A percentile compares a stretch with the other conserved stretches of the same genome.
These are phyloP conservation scores for Sylvicola cinctus DNA, from an alignment of 2,888 invertebrate genomes.

Conservation along the genomic window DNA sequence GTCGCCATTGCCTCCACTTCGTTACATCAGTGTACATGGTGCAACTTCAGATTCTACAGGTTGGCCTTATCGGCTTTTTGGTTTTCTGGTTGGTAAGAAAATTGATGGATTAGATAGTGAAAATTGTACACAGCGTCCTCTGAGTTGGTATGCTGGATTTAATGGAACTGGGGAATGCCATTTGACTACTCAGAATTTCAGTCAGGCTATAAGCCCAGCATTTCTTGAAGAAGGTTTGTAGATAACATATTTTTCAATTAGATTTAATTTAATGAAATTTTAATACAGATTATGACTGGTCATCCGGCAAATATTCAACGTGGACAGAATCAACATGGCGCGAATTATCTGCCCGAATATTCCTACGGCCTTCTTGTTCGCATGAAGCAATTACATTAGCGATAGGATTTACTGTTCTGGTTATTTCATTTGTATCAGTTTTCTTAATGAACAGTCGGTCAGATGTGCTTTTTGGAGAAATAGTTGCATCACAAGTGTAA, in stretches of 20 bases:
- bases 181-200: constrained; percentile 50
- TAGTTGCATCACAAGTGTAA: neutral
- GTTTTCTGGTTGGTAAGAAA: constrained; percentile 16
- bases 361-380: constrained; percentile 38
- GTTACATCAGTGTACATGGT: constrained; percentile 23
- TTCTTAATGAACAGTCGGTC: constrained; percentile 22
- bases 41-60: constrained; percentile 18
- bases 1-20: constrained; percentile 18
- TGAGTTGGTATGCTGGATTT: constrained; percentile 43
- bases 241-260: constrained; percentile 1
- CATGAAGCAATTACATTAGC: constrained; percentile 21
- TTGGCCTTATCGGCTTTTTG: constrained; percentile 22
- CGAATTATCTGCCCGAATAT: constrained; percentile 51
- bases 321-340: constrained; percentile 84
- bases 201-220: constrained; percentile 63
- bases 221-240: constrained; percentile 36
- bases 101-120: constrained; percentile 16
- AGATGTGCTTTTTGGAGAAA: constrained; percentile 20
- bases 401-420: constrained; percentile 20
- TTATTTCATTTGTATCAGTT: constrained; percentile 22
- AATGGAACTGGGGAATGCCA: constrained; percentile 48
- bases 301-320: constrained; percentile 55
- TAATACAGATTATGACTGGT: constrained; percentile 51
- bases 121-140: constrained; percentile 26
- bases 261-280: constrained; percentile 3